These are phyloP conservation scores for Microplitis mediator DNA, from an alignment of 1,140 invertebrate genomes.

Conservation along the genomic window DNA sequence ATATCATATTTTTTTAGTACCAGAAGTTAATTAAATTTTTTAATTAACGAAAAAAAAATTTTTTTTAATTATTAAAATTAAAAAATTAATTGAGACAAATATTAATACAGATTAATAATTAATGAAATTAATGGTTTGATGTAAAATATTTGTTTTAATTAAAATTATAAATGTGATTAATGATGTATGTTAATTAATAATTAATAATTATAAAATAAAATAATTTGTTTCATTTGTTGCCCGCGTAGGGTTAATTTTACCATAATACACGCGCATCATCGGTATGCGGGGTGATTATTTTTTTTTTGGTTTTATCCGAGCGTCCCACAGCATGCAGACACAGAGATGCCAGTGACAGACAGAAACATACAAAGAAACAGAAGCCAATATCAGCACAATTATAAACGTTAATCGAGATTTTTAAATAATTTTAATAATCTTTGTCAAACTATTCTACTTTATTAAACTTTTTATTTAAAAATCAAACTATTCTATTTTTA, in stretches of 20 bases:
- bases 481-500: not conserved
- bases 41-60: no score
- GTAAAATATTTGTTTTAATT: no score
- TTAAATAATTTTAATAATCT: slow-evolving; percentile 15
- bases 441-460: not conserved
- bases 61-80: no score
- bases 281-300: slow-evolving; percentile 42
- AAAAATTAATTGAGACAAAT: not conserved
- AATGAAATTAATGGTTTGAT: no score
- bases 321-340: slow-evolving; percentile 63
- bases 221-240: not conserved
- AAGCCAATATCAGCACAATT: slow-evolving; percentile 60
- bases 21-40: no score
- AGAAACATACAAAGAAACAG: slow-evolving; percentile 62
- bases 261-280: slow-evolving; percentile 26
- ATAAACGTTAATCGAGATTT: slow-evolving; percentile 41
- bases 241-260: slow-evolving; percentile 8
- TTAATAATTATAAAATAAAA: not conserved
- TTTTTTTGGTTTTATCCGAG: slow-evolving; percentile 48
- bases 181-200: no score
- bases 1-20: no score
- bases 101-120: no score
- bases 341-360: slow-evolving; percentile 61
- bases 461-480: not conserved
- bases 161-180: no score